These are phyloP conservation scores for Kryptolebias marmoratus DNA, from an alignment of 2,113 vertebrate species.

Conservation along the genomic window DNA sequence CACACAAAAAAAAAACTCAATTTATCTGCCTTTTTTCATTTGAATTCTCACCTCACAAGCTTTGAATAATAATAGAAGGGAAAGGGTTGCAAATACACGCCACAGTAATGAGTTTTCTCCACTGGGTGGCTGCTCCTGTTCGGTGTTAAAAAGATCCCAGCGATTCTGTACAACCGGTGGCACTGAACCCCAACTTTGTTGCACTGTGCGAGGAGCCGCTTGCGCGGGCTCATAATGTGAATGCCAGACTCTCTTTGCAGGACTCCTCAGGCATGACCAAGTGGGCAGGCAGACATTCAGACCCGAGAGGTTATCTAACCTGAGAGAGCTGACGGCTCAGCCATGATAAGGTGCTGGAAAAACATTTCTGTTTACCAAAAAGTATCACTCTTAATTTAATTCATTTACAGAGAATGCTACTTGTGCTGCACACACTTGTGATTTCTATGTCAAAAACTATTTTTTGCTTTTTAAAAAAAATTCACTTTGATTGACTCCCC, in stretches of 20 bases:
- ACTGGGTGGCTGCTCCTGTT: conserved; percentile 20
- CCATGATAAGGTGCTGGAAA: not conserved
- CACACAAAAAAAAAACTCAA: conserved; percentile 30
- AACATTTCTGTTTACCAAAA: not conserved
- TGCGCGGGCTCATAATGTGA: conserved; percentile 20
- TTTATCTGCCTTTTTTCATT: conserved; percentile 29
- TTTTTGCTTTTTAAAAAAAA: conserved; percentile 15
- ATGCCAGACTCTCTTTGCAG: conserved; percentile 31
- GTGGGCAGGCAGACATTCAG: conserved; percentile 24
- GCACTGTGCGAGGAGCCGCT: not conserved
- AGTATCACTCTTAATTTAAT: too few species aligned
- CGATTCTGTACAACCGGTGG: conserved; percentile 17
- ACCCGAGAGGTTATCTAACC: conserved; percentile 8
- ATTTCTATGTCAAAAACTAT: not conserved
- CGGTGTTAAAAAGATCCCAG: conserved; percentile 21
- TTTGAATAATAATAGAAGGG: conserved; percentile 22
- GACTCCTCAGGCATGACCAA: conserved; percentile 36
- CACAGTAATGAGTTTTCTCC: conserved; percentile 27
- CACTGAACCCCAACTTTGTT: conserved; percentile 11
- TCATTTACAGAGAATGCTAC: too few species aligned
- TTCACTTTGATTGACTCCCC: conserved; percentile 6
- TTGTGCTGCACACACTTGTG: not conserved
- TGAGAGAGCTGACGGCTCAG: not conserved
- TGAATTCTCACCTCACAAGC: conserved; percentile 9
- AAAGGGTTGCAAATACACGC: conserved; percentile 24